A percentile compares a stretch with the other conserved stretches of the same genome.
These are phyloP conservation scores for Sarotherodon lohbergeri DNA, from an alignment of 2,113 vertebrate species.

Conservation along the genomic window DNA sequence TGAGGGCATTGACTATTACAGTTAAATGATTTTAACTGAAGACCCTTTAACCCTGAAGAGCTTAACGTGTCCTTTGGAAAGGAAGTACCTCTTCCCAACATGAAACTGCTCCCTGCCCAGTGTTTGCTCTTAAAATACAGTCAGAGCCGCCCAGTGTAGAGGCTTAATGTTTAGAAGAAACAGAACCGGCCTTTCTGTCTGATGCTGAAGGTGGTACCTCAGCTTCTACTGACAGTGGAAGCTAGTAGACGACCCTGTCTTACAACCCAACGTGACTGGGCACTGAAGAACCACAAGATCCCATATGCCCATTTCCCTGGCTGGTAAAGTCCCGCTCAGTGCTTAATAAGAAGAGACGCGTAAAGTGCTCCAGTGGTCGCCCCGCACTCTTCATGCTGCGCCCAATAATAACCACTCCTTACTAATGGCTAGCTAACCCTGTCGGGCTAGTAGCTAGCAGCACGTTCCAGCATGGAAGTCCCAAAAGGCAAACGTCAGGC, in stretches of 20 bases:
- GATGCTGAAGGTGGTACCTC: background rate
- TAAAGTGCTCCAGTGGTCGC: rapidly evolving
- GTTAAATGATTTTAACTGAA: background rate
- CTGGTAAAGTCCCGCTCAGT: rapidly evolving
- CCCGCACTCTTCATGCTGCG: background rate
- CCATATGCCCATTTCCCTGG: rapidly evolving
- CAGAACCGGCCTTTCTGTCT: background rate
- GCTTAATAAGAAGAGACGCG: background rate
- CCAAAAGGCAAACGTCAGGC: background rate
- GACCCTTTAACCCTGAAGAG: background rate
- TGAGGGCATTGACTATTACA: background rate
- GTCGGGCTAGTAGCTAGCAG: constrained; percentile 4
- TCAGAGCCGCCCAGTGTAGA: background rate
- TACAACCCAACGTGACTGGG: background rate
- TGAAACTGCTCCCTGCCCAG: background rate
- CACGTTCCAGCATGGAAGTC: constrained; percentile 32
- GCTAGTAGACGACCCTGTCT: background rate
- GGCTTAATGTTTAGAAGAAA: background rate
- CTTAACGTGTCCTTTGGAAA: background rate
- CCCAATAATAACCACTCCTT: background rate
- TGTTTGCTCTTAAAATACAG: background rate
- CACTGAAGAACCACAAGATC: background rate
- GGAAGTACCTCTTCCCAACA: background rate
- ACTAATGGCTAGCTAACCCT: constrained; percentile 8
- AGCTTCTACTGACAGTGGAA: background rate